These are phyloP conservation scores for Epizoanthus scotinus DNA, from an alignment of 92 coral and sea anemone species.

Conservation along the genomic window DNA sequence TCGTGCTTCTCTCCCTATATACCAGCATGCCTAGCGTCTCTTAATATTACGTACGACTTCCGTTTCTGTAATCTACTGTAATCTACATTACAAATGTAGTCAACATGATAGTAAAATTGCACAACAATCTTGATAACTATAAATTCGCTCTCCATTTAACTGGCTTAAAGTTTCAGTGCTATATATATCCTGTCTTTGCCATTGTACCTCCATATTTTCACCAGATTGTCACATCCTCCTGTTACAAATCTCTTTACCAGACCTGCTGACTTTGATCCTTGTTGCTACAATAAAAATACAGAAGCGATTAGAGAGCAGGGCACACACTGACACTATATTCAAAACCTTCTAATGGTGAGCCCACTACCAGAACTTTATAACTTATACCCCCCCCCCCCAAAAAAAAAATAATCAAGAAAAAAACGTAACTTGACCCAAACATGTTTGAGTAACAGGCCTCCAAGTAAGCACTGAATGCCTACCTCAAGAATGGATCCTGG, in stretches of 20 bases:
- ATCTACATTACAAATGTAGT: too few relatives aligned
- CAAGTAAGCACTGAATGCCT: neutral
- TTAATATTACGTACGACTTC: too few relatives aligned
- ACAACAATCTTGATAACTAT: neutral
- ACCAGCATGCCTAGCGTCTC: too few relatives aligned
- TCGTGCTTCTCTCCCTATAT: too few relatives aligned
- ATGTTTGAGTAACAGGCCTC: neutral
- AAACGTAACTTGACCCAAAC: too few relatives aligned
- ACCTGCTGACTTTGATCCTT: conserved; percentile 69
- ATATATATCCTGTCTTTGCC: conserved; percentile 6
- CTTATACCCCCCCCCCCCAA: too few relatives aligned
- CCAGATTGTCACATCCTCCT: conserved; percentile 98
- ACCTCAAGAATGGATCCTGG: conserved; percentile 97
- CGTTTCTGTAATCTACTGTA: too few relatives aligned
- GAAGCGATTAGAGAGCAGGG: neutral
- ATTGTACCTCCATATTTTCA: conserved; percentile 93
- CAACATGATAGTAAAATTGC: neutral
- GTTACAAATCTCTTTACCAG: conserved; percentile 94
- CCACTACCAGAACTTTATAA: too few relatives aligned
- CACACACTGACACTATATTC: neutral
- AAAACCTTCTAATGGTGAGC: neutral
- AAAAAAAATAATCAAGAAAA: too few relatives aligned
- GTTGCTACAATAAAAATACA: conserved; percentile 43
- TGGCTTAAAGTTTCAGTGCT: too few relatives aligned
- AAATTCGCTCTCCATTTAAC: too few relatives aligned